Evolutionary conservation across 2,888 invertebrate genomes (phyloP), one percentile per base, ranked within the genome.

Genomic region (Leucoptera coffeella): DNA sequence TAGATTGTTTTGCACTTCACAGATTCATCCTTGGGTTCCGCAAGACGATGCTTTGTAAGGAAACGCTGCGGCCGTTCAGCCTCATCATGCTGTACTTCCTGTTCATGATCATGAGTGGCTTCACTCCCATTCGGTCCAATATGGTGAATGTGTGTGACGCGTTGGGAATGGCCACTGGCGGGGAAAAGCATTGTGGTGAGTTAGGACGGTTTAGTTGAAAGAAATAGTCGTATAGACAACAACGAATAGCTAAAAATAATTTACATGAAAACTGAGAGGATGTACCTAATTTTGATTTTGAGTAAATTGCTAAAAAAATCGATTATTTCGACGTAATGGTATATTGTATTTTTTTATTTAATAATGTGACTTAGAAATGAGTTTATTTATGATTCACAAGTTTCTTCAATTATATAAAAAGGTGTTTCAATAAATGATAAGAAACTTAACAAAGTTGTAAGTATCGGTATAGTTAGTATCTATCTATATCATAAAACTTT

Each of bases 121-220:
- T 73, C 4, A 45, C 54, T 0, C 58, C 73, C 0, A 60, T 73
- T 31, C 51, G 67, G 24, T 74, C 77, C 0, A 75, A 74, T 35
- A 55, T 75, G 55, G 65, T 73, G 4, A 74, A 73, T 30, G 46
- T 76, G 1, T 73, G 73, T 30, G 56, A 61, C 12, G 47, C 71
- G 14, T 47, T 64, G 35, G 64, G 73, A 31, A 50, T 67, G 65
- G 44, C 50, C 10, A 50, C 50, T 19, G 51, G 56, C 29, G 52
- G 54, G 5, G 59, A 57, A 26, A 42, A 49, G 28, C 48, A 24
- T n/a, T n/a, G n/a, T n/a, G n/a, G n/a, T n/a, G n/a, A n/a, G n/a
- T n/a, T n/a, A n/a, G n/a, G n/a, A n/a, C n/a, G n/a, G n/a, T n/a
- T n/a, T n/a, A n/a, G n/a, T n/a, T n/a, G n/a, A n/a, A n/a, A n/a